Evolutionary conservation across 2,113 vertebrate species (phyloP), one percentile per base, ranked within the genome.

Genomic region (Verasper variegatus): DNA sequence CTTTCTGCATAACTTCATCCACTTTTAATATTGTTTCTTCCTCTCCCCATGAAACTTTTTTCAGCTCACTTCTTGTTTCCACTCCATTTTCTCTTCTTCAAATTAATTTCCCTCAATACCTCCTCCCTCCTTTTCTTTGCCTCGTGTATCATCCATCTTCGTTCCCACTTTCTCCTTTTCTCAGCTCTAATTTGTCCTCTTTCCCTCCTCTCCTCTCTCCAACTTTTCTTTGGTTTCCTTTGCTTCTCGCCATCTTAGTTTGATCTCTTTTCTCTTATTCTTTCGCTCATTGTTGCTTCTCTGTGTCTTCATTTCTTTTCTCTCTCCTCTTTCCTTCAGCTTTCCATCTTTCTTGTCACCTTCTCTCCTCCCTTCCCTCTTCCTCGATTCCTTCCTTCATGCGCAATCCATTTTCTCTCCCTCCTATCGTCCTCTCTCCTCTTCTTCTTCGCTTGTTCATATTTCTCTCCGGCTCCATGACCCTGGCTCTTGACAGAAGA

Each of bases 401-500:
- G 2, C 11, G 1, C 21, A 68, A 58, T 86, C 62, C 21, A 6
- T 77, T 67, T 60, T 35, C 42, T 58, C 37, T 24, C 15, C 20
- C 61, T 42, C 11, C 57, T 49, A 23, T 62, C 59, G 4, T 66
- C 66, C 54, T 62, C 27, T 20, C 31, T 62, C 23, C 27, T n/a
- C 49, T 40, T 62, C 68, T n/a, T 66, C 64, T 26, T 54, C 72
- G 47, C 55, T 6, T 18, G 67, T 75, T 67, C 55, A 23, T 76
- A 49, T 70, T 58, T 81, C 70, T 62, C 42, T 31, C 40, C 3
- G 17, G 10, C 71, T 71, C 58, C 52, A 0, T 73, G 80, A 81
- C 89, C 84, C 82, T 63, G 82, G 63, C 71, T 71, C 70, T 42
- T 82, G 88, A 89, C 86, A 86, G 68, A 79, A 83, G 76, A 89